phyloP scores from a whole-genome alignment of 2,797 vertebrate genomes.

The Poeciliopsis infans region DNA sequence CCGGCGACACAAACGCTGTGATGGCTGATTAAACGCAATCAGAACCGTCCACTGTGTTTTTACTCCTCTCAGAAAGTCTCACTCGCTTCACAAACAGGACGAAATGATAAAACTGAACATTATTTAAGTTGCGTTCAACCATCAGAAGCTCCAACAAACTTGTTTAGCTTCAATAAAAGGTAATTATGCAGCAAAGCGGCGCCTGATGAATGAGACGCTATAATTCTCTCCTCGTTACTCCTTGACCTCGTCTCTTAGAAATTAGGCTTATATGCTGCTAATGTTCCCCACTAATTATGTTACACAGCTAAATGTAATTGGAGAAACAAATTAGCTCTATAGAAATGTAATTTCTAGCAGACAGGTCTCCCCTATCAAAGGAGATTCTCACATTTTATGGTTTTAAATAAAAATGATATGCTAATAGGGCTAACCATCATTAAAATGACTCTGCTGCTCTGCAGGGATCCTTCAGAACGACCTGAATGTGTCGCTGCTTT shows the following conservation, averaged over 20 bases:
- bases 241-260: slow-evolving; percentile 24
- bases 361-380: slow-evolving; percentile 7
- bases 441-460: not conserved
- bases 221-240: slow-evolving; percentile 32
- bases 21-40: slow-evolving; percentile 64
- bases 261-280: slow-evolving; percentile 31
- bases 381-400: not conserved
- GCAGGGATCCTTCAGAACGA: not conserved
- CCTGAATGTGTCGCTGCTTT: not conserved
- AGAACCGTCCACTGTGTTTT: slow-evolving; percentile 55
- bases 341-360: slow-evolving; percentile 21
- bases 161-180: slow-evolving; percentile 20
- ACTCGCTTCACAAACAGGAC: slow-evolving; percentile 15
- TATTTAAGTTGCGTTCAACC: slow-evolving; percentile 19
- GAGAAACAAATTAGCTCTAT: slow-evolving; percentile 36
- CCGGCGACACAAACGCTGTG: slow-evolving; percentile 28
- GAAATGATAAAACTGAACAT: slow-evolving; percentile 10
- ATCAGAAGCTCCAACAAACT: slow-evolving; percentile 29
- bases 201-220: slow-evolving; percentile 32
- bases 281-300: slow-evolving; percentile 53
- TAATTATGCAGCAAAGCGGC: slow-evolving; percentile 51
- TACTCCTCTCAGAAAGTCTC: slow-evolving; percentile 31
- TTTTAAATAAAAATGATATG: slow-evolving; percentile 14
- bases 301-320: slow-evolving; percentile 37
- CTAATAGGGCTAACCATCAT: not conserved